Evolutionary conservation across 1,140 invertebrate species (phyloP), one percentile per base, ranked within the genome.

Genomic region (Drosophila neocordata): DNA sequence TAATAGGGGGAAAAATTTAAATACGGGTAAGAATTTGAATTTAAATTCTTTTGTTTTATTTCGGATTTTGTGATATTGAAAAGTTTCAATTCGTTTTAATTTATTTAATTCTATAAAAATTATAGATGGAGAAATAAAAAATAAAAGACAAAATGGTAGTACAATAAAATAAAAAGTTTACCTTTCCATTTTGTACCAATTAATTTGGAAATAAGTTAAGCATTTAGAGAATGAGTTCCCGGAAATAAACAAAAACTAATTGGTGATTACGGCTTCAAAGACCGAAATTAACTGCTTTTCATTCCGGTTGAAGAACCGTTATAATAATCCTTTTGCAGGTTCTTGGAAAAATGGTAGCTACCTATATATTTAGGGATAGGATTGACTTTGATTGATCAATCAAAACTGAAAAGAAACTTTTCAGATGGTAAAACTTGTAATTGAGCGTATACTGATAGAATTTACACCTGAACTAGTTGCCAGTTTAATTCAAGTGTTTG

Each of bases 341-440:
- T 48, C 41, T 20, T 8, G 41, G 15, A 20, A 48, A 20, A 15
- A 20, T 48, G 4, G 20, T n/a, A 13, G n/a, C 3, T 5, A 38
- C n/a, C 12, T 48, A 20, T 8, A 6, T 18, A 9, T 2, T 6
- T 13, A 18, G 41, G 15, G 2, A 48, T 20, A 20, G 18, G 18
- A 15, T 9, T 18, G 8, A 48, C 15, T 20, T 48, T 48, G 41
- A 48, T 18, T 48, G 41, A 15, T 48, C 41, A 48, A 1, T 48
- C 15, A 48, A 20, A 48, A 48, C 41, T 48, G 11, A 18, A 15
- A 15, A 15, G 1, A 8, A 48, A 48, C 15, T 48, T 48, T 48
- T 20, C 8, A 18, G 41, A 48, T 48, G 41, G 41, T 18, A 35
- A 24, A 77, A 71, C 57, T 71, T 79, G 71, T 78, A 80, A 80